Evolutionary conservation across 2,888 invertebrate genomes (phyloP).

Genomic region (Zaprionus bogoriensis): DNA sequence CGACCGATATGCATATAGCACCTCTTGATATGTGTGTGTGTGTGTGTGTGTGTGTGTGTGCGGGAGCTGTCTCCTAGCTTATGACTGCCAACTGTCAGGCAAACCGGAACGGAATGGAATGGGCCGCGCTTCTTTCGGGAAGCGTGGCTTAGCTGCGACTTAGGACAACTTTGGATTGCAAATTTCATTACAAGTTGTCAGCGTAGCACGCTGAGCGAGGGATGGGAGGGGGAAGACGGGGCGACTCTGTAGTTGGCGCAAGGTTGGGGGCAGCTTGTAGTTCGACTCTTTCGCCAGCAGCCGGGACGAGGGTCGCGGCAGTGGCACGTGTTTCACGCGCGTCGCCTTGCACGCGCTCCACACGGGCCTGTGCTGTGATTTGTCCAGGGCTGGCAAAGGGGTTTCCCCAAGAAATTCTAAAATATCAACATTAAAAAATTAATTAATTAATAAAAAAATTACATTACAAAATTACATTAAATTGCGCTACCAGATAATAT

Average conservation of each 20-base stretch:
- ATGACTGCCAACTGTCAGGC: conserved; percentile 24
- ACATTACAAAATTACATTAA: too few relatives aligned
- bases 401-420: too few relatives aligned
- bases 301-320: not conserved
- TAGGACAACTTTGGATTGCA: conserved; percentile 59
- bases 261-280: not conserved
- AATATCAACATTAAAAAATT: too few relatives aligned
- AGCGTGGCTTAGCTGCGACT: conserved; percentile 53
- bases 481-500: too few relatives aligned
- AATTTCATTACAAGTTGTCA: conserved; percentile 57
- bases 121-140: conserved; percentile 26
- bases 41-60: not conserved
- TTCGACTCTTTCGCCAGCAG: not conserved
- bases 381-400: conserved; percentile 32
- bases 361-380: conserved; percentile 12
- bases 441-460: too few relatives aligned
- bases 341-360: not conserved
- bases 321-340: conserved; percentile 48
- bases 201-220: not conserved
- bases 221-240: not conserved
- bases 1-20: not conserved
- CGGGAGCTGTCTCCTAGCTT: conserved; percentile 21
- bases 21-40: not conserved
- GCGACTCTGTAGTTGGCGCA: not conserved
- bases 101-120: not conserved